Evolutionary conservation across 2,113 vertebrate species (phyloP).

Genomic region (Lepus timidus): DNA sequence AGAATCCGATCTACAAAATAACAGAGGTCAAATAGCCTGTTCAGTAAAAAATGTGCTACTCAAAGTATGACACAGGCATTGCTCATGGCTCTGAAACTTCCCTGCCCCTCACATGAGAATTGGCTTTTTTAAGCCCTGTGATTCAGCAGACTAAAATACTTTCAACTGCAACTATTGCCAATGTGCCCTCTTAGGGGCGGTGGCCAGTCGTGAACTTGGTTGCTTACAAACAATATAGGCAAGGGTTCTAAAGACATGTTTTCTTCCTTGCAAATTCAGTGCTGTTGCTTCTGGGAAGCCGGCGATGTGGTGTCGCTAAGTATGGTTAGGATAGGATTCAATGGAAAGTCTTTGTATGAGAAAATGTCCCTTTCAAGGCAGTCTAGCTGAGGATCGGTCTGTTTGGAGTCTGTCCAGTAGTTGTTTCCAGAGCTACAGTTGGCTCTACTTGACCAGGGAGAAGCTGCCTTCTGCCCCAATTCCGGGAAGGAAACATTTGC

Average conservation of each 20-base stretch:
- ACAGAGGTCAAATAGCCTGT: background rate
- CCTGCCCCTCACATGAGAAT: background rate
- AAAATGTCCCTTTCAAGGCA: slow-evolving; percentile 70
- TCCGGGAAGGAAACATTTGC: background rate
- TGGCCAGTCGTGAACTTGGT: slow-evolving; percentile 62
- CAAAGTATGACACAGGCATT: background rate
- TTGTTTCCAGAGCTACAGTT: slow-evolving; percentile 61
- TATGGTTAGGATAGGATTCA: slow-evolving; percentile 69
- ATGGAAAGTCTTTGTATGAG: slow-evolving; percentile 70
- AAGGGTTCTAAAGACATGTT: slow-evolving; percentile 66
- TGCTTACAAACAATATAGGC: slow-evolving; percentile 62
- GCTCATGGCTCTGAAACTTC: background rate
- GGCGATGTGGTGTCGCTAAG: slow-evolving; percentile 63
- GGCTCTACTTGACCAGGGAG: background rate
- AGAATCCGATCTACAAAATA: slow-evolving; percentile 38
- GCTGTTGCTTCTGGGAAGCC: slow-evolving; percentile 67
- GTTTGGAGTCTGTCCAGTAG: slow-evolving; percentile 67
- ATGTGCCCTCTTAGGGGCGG: slow-evolving; percentile 57
- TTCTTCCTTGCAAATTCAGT: slow-evolving; percentile 65
- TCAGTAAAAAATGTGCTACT: background rate
- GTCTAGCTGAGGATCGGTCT: slow-evolving; percentile 73
- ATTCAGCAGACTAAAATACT: slow-evolving; percentile 53
- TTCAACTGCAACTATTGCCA: slow-evolving; percentile 61
- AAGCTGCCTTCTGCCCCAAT: slow-evolving; percentile 38
- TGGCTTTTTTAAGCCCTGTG: slow-evolving; percentile 19